Evolutionary conservation across 23 tunicate genomes (phyloP).

Genomic region (Ciona savignyi): DNA sequence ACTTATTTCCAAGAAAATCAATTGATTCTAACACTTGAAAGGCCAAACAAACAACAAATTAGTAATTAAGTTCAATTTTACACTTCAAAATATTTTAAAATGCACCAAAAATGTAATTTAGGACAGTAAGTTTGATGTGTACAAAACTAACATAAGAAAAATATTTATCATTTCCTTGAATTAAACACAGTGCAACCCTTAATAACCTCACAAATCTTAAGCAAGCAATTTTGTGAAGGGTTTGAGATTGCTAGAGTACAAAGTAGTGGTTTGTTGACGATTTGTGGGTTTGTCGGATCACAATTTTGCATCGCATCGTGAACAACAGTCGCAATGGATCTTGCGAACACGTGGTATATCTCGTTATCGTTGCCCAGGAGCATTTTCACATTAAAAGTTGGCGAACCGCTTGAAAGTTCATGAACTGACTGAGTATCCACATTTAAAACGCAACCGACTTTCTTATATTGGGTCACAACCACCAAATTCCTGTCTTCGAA

Average conservation of each 20-base stretch:
- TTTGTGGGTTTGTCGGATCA: background rate
- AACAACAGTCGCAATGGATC: constrained; percentile 49
- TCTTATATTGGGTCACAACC: constrained; percentile 46
- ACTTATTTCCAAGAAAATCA: too few relatives aligned
- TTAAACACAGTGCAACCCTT: too few relatives aligned
- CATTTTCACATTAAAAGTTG: constrained; percentile 34
- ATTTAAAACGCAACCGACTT: constrained; percentile 39
- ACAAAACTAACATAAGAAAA: too few relatives aligned
- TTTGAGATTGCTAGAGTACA: constrained; percentile 47
- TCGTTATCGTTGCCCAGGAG: constrained; percentile 39
- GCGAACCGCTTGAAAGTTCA: too few relatives aligned
- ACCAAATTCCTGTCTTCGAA: constrained; percentile 55
- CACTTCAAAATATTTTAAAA: constrained; percentile 25
- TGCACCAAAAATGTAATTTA: too few relatives aligned
- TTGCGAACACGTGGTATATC: constrained; percentile 41
- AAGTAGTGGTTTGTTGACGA: constrained; percentile 33
- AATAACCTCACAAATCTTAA: constrained; percentile 20
- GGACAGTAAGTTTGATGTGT: too few relatives aligned
- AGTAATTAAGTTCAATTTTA: too few relatives aligned
- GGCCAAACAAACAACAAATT: too few relatives aligned
- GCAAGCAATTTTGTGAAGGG: constrained; percentile 6
- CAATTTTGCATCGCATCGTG: constrained; percentile 1
- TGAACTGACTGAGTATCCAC: constrained; percentile 7
- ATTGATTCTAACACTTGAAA: too few relatives aligned
- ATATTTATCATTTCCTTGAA: too few relatives aligned